Base-by-base conservation (phyloP, 2,888 invertebrate genomes). In the Diachrysia chrysitis region DNA sequence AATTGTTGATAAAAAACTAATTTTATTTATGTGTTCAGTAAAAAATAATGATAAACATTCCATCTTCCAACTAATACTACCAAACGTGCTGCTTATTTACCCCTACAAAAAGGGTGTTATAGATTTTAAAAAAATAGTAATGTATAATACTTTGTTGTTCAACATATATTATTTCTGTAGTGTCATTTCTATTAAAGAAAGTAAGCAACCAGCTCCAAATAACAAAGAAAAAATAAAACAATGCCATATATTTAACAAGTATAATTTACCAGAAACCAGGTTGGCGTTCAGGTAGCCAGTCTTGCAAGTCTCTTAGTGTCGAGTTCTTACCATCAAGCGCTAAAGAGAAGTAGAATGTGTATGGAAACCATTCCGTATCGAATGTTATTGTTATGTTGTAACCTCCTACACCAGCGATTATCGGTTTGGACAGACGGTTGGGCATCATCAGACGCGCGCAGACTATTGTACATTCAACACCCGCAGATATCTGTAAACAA, bases 371-470 rank as follows among this genome's bases (percentile, higher is more conserved):
- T 0, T 88, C 81, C 0, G 90, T 88, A 23, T 59, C 65, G 56
- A 94, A 90, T 4, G 73, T 55, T 0, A 94, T 10, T 2, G 88
- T 87, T 46, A 93, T 85, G 70, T 94, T 94, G 83, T 90, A 93
- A 3, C 92, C 89, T 0, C 93, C 93, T 0, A 94, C 84, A 17
- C 94, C 94, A 0, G 78, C 62, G 9, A 94, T 85, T 0, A 21
- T 1, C 0, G 94, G 94, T 0, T 25, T 61, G 1, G 80, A 54
- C 12, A 89, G 74, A 1, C 91, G 87, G 69, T 90, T 93, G 0
- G 94, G 94, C 70, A 94, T 73, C 23, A 82, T 46, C 42, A 94
- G 63, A 0, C 89, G 86, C 37, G 87, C 93, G 65, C 94, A 94
- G 2, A 87, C 81, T 23, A 94, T 93, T 2, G 89, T 92, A 46